A percentile compares a stretch with the other conserved stretches of the same genome.
These are phyloP conservation scores for Rhamphomyia laevipes DNA, from an alignment of 2,888 invertebrate species.

Conservation along the genomic window DNA sequence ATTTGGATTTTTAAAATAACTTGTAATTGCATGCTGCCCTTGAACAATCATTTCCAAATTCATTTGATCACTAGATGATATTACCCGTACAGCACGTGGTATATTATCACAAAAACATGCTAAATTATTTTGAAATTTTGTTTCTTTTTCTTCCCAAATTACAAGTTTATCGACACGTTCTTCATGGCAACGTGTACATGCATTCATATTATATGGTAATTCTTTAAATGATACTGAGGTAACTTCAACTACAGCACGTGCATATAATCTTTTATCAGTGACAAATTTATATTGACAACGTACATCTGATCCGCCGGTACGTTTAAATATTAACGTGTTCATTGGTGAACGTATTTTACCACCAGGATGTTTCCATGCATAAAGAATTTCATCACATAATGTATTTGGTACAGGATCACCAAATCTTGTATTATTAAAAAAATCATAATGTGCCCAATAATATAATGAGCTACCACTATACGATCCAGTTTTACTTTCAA, in stretches of 20 bases:
- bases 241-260: slow-evolving; percentile 63
- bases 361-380: slow-evolving; percentile 67
- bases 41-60: slow-evolving; percentile 74
- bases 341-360: slow-evolving; percentile 71
- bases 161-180: slow-evolving; percentile 75
- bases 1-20: slow-evolving; percentile 75
- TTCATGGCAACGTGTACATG: slow-evolving; percentile 76
- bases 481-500: slow-evolving; percentile 85
- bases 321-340: slow-evolving; percentile 78
- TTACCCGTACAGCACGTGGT: slow-evolving; percentile 51
- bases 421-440: slow-evolving; percentile 80
- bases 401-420: slow-evolving; percentile 72
- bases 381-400: slow-evolving; percentile 77
- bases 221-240: slow-evolving; percentile 75
- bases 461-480: slow-evolving; percentile 89
- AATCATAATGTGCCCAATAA: slow-evolving; percentile 90
- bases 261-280: slow-evolving; percentile 69
- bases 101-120: slow-evolving; percentile 62
- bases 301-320: slow-evolving; percentile 61
- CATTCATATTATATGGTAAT: slow-evolving; percentile 63
- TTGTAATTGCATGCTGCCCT: slow-evolving; percentile 71
- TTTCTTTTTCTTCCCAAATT: slow-evolving; percentile 64
- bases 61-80: slow-evolving; percentile 68
- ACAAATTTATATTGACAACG: slow-evolving; percentile 74
- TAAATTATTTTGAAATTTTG: slow-evolving; percentile 51